Base-by-base conservation (phyloP, 1,140 invertebrate genomes). In the Babylonia areolata region DNA sequence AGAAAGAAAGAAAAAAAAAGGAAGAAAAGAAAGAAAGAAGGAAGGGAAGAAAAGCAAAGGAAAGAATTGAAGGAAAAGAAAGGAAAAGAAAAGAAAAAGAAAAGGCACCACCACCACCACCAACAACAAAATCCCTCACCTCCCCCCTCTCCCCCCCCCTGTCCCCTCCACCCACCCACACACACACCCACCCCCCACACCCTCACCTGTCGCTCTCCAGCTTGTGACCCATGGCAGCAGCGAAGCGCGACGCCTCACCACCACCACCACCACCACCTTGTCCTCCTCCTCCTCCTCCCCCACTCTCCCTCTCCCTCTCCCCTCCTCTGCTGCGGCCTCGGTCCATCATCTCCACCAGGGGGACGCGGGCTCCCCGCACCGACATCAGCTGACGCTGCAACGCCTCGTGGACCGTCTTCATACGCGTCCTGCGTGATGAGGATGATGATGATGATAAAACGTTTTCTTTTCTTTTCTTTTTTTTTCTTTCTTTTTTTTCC, bases 351-450 rank as follows among this genome's bases (percentile, higher is more conserved):
- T 84, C 82, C 0, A 69, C 23, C 64, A 84, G 12, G 28, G 82
- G 82, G 28, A 73, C 31, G 39, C 39, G 81, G 20, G 81, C 17
- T 17, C 35, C 28, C 39, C 81, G 81, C 3, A 69, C 81, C 64
- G 37, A 3, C 37, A 86, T 33, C 54, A 86, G 69, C 42, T 84
- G 71, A 31, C 58, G 73, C 33, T 81, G 51, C 40, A 73, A 33
- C n/a, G 78, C n/a, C 37, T 86, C 64, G 28, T 73, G 77, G 20
- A 81, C 42, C 33, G 71, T 39, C 42, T 82, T 81, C 80, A 82
- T 85, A 3, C 84, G 69, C 12, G 78, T 69, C 2, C 77, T 77
- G 81, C 39, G 42, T 81, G 5, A 15, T 46, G 42, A 46, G 5
- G 42, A 5, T 6, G 5, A 15, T 46, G 33, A n/a, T n/a, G n/a